Conservation (phyloP, 2,113 vertebrate genomes). For the Muntiacus muntjak region DNA sequence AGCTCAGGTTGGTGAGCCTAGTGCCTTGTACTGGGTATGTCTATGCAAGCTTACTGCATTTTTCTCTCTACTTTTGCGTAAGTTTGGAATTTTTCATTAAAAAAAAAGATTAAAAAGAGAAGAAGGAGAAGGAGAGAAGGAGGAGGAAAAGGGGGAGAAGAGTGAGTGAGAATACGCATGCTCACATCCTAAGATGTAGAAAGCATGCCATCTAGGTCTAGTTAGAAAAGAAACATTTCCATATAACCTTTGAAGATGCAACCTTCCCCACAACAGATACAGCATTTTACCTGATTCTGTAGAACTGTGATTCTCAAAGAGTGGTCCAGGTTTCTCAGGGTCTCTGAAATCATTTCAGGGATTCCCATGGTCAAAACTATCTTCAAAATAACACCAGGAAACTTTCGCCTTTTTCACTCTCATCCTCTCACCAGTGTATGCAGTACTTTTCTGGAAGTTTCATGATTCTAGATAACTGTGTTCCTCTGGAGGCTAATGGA, state of each 20-base stretch:
- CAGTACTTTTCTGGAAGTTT: slow-evolving; percentile 5
- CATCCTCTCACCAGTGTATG: not conserved
- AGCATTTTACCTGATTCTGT: not conserved
- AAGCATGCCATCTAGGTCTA: not conserved
- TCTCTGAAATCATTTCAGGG: not conserved
- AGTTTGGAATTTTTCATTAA: not conserved
- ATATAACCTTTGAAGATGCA: not conserved
- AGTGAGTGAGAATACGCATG: not conserved
- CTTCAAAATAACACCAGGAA: not conserved
- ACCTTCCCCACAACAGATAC: not conserved
- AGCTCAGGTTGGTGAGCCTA: not conserved
- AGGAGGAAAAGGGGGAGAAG: not conserved
- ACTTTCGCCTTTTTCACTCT: not conserved
- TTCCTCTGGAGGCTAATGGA: not conserved
- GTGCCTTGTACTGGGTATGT: not conserved
- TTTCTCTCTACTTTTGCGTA: not conserved
- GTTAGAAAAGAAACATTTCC: not conserved
- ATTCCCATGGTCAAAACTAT: not conserved
- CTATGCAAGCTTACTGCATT: not conserved
- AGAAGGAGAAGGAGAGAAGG: not conserved
- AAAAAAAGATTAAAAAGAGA: not conserved
- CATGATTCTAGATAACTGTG: not conserved
- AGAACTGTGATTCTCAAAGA: not conserved
- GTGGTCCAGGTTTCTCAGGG: not conserved
- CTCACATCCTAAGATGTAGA: not conserved